Evolutionary conservation across 1,140 invertebrate species (phyloP).

Genomic region (Drosophila teissieri): DNA sequence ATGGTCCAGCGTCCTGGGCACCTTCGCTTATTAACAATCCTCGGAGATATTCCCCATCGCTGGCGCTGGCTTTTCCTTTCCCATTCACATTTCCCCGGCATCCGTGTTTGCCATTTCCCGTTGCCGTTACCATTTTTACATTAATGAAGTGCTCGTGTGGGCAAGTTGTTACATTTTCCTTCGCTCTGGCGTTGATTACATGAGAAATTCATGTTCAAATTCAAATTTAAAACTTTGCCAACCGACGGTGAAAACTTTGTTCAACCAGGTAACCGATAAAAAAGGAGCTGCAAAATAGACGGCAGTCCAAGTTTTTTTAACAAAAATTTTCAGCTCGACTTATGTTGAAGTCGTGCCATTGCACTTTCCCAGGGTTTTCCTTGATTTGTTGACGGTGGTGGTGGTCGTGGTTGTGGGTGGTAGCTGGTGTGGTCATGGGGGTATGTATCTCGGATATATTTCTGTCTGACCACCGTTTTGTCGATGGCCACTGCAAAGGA

Average conservation of each 20-base stretch:
- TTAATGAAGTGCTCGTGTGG: constrained; percentile 77
- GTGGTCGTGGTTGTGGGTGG: too few relatives aligned
- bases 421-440: not conserved
- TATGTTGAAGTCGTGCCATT: constrained; percentile 40
- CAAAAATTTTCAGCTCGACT: constrained; percentile 56
- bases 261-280: constrained; percentile 33
- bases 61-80: constrained; percentile 28
- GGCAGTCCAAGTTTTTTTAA: constrained; percentile 22
- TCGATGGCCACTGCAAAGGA: constrained; percentile 55
- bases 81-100: constrained; percentile 39
- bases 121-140: constrained; percentile 54
- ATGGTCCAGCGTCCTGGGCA: constrained; percentile 37
- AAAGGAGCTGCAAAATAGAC: not conserved
- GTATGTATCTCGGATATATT: constrained; percentile 16
- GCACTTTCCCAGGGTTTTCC: constrained; percentile 29
- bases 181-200: constrained; percentile 66
- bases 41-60: constrained; percentile 37
- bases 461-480: constrained; percentile 35
- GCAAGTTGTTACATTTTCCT: constrained; percentile 54
- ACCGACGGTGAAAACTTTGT: constrained; percentile 34
- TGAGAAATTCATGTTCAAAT: constrained; percentile 77
- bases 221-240: constrained; percentile 69
- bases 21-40: constrained; percentile 77
- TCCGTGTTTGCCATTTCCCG: constrained; percentile 54
- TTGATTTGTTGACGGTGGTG: constrained; percentile 34